phyloP scores from a whole-genome alignment of 2,797 vertebrate species.

The Rachycentron canadum region DNA sequence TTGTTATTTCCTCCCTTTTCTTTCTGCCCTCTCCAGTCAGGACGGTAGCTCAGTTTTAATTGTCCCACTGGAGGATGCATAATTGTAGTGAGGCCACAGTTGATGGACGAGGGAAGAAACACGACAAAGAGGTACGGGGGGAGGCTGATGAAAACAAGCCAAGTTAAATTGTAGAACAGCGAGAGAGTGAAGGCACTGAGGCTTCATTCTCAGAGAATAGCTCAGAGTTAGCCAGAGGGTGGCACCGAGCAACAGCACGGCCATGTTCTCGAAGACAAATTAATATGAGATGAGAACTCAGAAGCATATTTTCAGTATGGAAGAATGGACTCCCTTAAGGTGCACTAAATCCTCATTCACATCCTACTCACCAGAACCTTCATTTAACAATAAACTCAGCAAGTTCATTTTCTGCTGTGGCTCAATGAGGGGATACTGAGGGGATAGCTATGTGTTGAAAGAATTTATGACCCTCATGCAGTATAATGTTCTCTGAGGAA shows the following conservation, averaged over 20 bases:
- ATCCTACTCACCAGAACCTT: conserved; percentile 61
- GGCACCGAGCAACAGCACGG: conserved; percentile 46
- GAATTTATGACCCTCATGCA: conserved; percentile 67
- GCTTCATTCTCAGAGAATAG: conserved; percentile 36
- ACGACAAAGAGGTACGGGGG: conserved; percentile 32
- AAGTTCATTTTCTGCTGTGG: conserved; percentile 67
- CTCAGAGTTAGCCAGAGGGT: conserved; percentile 67
- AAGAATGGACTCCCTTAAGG: conserved; percentile 73
- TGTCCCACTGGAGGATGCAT: conserved; percentile 76
- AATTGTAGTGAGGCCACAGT: conserved; percentile 67
- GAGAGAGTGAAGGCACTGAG: conserved; percentile 30
- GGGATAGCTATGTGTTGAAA: conserved; percentile 65
- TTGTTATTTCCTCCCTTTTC: conserved; percentile 64
- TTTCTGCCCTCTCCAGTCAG: conserved; percentile 18
- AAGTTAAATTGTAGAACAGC: conserved; percentile 56
- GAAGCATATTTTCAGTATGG: conserved; percentile 66
- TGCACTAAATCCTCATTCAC: conserved; percentile 73
- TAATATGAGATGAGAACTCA: conserved; percentile 77
- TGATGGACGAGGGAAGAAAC: conserved; percentile 25
- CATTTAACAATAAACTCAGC: conserved; percentile 73
- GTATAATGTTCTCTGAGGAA: conserved; percentile 42
- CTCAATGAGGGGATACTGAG: conserved; percentile 63
- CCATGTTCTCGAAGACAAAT: conserved; percentile 71
- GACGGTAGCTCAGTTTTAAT: conserved; percentile 72
- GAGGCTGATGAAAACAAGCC: conserved; percentile 57